These are phyloP conservation scores for Anniella stebbinsi DNA, from an alignment of 2,797 vertebrate genomes.

Conservation along the genomic window DNA sequence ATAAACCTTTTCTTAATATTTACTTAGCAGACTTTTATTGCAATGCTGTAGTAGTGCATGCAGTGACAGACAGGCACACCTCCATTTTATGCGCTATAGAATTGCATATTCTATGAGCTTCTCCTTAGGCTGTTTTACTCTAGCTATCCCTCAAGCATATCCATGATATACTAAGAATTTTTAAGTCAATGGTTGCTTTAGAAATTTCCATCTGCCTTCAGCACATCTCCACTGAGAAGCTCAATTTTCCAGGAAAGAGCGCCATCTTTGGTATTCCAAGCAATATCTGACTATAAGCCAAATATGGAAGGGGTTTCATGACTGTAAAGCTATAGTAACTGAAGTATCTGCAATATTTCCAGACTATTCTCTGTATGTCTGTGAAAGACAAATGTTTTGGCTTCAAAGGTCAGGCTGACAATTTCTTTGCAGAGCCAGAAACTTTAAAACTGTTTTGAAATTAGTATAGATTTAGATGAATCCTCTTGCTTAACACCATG, in stretches of 20 bases:
- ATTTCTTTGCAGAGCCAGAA: conserved; percentile 22
- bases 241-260: not conserved
- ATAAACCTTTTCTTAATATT: not conserved
- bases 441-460: conserved; percentile 32
- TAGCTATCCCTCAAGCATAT: not conserved
- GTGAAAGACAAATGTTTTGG: conserved; percentile 14
- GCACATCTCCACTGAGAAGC: not conserved
- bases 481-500: conserved; percentile 22
- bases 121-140: no score
- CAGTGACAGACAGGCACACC: not conserved
- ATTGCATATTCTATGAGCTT: no score
- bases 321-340: not conserved
- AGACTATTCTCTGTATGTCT: conserved; percentile 8
- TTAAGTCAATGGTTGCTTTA: not conserved
- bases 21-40: not conserved
- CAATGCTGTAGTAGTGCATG: not conserved
- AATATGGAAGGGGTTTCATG: not conserved
- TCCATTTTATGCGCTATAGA: no score
- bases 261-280: not conserved
- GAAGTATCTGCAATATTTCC: not conserved
- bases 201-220: not conserved
- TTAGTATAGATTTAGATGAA: conserved; percentile 25
- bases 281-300: not conserved
- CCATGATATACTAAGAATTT: not conserved
- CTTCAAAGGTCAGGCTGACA: conserved; percentile 26